Base-by-base conservation (phyloP, 1,140 invertebrate species). In the Pectinophora gossypiella region DNA sequence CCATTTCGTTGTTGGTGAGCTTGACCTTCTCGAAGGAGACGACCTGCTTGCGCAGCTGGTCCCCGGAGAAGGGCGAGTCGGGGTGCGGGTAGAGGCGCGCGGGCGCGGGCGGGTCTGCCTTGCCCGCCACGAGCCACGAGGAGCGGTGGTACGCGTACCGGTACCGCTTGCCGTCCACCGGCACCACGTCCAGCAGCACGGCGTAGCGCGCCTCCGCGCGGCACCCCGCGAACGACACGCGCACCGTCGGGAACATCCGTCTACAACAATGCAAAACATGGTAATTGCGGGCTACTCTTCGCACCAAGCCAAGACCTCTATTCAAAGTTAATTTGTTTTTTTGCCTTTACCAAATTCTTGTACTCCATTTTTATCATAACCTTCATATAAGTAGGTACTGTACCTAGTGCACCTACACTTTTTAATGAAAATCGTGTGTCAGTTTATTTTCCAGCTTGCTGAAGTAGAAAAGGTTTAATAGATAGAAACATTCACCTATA, bases 11-110 rank as follows among this genome's bases (percentile, higher is more conserved):
- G 89, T 99, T 99, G 78, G 98, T 99, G 61, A 99, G 92, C 89
- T 99, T 99, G 78, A 99, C 96, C 89, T 99, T 99, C 90, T 99
- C 98, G 88, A 99, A 99, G 63, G 97, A 98, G 69, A 99, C 96
- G 68, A 99, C 96, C 90, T 99, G 98, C 88, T 98, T 98, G 64
- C 94, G 90, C 23, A 99, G 91, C 85, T 98, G 97, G 77, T 99
- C 97, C 23, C 97, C 97, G 56, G 94, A 96, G 89, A 97, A 99
- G 38, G 98, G 98, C 45, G 96, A 97, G 87, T 99, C 98, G 4
- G 98, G 98, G 90, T 99, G 98, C 44, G 96, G 91, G 89, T 99
- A 99, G 58, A 99, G 93, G 52, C 98, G 90, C 43, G 94, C 93
- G 20, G 97, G 97, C 9, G 98, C 96, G 32, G 96, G 97, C 48